Evolutionary conservation across 2,797 vertebrate species (phyloP), one percentile per base, ranked within the genome.

Genomic region (Enteromius radiatus): DNA sequence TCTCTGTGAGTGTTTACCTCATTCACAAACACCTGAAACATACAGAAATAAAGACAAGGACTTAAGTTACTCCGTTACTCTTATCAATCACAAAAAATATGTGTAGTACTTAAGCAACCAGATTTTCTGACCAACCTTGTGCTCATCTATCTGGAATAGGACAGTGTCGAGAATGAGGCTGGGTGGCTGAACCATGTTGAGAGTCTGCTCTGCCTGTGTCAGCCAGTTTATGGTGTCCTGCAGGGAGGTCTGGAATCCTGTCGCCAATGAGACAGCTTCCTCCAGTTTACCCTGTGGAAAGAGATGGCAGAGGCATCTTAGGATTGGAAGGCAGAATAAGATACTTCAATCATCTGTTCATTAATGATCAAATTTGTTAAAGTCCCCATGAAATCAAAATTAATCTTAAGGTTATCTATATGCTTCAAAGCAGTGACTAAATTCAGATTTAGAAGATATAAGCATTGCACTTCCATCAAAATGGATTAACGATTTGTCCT

Each of bases 171-270:
- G 94, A 63, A 99, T 97, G 86, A 99, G 96, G 93, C 98, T 99
- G 59, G 98, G 94, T 0, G 96, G 91, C 10, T 97, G 95, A 0
- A 96, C 96, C 21, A 97, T 92, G 92, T 99, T 99, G 89, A 99
- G 92, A 71, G 95, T 96, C 92, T 99, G 98, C 84, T 99, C 98
- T 0, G 97, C 97, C 81, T 99, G 94, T 0, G 98, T 99, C 88
- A 99, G 95, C 98, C 98, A 99, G 94, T 98, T 99, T 92, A 99
- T 99, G 91, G 98, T 99, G 89, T 99, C 98, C 92, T 99, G 98
- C 36, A 99, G 94, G 49, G 97, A 99, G 38, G 97, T 96, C 94
- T 99, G 98, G 92, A 99, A 99, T 83, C 96, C 95, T 0, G 96
- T 98, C 38, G 98, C 98, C 91, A 99, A 87, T 85, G 93, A 92